These are phyloP conservation scores for Limonius californicus DNA, from an alignment of 1,140 invertebrate genomes.

Conservation along the genomic window DNA sequence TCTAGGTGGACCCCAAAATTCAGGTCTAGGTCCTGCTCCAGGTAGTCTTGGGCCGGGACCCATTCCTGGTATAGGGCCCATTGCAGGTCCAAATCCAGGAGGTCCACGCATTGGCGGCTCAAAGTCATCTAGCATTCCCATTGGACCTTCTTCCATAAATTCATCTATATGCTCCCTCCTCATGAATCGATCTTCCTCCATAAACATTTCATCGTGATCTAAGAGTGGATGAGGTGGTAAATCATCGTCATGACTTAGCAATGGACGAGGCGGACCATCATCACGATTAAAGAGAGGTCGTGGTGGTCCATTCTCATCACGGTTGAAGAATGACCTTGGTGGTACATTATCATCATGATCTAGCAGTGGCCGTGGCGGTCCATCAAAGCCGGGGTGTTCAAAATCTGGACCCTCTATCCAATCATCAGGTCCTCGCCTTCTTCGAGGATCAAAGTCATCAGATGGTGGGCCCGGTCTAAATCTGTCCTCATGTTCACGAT, in stretches of 20 bases:
- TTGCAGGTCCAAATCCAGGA: background rate
- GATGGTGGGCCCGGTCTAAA: background rate
- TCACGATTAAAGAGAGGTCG: conserved; percentile 4
- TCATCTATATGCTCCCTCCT: conserved; percentile 20
- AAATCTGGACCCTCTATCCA: conserved; percentile 8
- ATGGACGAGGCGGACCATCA: conserved; percentile 1
- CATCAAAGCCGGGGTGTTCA: conserved; percentile 12
- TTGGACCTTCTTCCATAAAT: background rate
- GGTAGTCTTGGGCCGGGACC: background rate
- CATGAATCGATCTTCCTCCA: conserved; percentile 17
- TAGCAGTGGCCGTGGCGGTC: background rate
- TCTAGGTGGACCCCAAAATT: conserved; percentile 38
- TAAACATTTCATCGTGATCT: background rate
- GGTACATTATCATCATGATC: conserved; percentile 2
- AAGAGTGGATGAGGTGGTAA: background rate
- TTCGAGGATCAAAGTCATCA: conserved; percentile 13
- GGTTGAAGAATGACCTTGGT: background rate
- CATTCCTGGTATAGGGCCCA: background rate
- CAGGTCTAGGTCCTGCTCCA: conserved; percentile 35
- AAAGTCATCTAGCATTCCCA: conserved; percentile 26
- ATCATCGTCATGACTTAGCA: background rate
- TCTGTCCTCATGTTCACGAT: conserved; percentile 3
- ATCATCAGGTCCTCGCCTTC: conserved; percentile 18
- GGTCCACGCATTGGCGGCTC: background rate
- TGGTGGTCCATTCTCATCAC: background rate